Percentiles rank a stretch among this genome's conserved stretches.
Evolutionary conservation across 2,797 vertebrate species (phyloP).

Genomic region (Intellagama lesueurii): DNA sequence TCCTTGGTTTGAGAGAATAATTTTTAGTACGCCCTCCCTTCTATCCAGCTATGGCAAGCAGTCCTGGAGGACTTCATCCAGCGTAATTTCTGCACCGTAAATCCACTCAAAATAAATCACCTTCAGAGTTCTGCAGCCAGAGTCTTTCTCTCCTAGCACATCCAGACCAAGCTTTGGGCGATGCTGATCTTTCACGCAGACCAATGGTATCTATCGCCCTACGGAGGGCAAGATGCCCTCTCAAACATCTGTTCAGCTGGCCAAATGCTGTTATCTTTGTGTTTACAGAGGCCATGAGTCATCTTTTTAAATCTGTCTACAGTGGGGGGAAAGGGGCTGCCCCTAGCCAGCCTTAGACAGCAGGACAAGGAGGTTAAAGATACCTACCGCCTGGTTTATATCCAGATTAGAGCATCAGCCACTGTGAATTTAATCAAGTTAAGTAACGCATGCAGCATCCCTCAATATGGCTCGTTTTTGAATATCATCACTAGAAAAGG

Average conservation of each 20-base stretch:
- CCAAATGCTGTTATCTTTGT: not conserved
- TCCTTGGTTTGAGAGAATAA: not conserved
- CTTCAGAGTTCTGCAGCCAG: not conserved
- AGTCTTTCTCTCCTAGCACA: not conserved
- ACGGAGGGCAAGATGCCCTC: not conserved
- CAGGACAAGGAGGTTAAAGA: not conserved
- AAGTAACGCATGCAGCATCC: not conserved
- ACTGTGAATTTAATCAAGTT: slow-evolving; percentile 1
- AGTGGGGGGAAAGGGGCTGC: not conserved
- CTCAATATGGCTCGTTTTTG: not conserved
- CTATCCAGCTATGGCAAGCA: not conserved
- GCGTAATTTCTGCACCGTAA: not conserved
- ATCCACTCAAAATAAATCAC: accelerated
- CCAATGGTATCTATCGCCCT: not conserved
- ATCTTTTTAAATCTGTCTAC: not conserved
- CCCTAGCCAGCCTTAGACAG: not conserved
- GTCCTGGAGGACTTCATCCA: not conserved
- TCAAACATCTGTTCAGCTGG: not conserved
- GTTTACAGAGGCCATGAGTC: not conserved
- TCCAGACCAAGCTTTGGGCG: not conserved
- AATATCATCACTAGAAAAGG: not conserved
- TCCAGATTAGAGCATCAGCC: not conserved
- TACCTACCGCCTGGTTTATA: not conserved
- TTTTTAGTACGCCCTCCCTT: not conserved
- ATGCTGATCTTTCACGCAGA: not conserved